A percentile compares a stretch with the other conserved stretches of the same genome.
Evolutionary conservation across 1,140 invertebrate genomes (phyloP).

Genomic region (Epicauta chinensis): DNA sequence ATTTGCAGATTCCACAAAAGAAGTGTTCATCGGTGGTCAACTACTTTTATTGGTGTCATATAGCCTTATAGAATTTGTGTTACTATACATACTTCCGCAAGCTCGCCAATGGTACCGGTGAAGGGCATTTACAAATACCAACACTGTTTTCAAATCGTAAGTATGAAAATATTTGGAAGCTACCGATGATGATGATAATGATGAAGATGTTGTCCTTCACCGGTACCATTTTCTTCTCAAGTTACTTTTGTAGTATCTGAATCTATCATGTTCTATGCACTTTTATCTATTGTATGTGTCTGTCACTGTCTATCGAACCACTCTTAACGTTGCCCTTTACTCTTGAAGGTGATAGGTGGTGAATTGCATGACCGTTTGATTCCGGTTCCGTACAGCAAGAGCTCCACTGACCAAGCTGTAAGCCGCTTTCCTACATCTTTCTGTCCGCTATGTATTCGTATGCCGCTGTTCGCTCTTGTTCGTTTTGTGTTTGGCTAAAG

Average conservation of each 20-base stretch:
- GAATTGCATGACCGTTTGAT: conserved; percentile 99
- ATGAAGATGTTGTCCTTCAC: too few relatives aligned
- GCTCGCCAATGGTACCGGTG: conserved; percentile 10
- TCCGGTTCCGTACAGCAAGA: conserved; percentile 98
- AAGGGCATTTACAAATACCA: conserved; percentile 1
- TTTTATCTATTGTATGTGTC: conserved; percentile 41
- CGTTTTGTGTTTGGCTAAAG: conserved; percentile 37
- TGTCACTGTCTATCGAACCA: conserved; percentile 42
- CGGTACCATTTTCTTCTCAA: conserved; percentile 25
- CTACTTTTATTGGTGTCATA: too few relatives aligned
- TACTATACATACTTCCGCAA: conserved; percentile 6
- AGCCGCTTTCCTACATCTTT: conserved; percentile 59
- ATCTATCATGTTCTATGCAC: conserved; percentile 40
- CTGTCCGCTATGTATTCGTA: conserved; percentile 43
- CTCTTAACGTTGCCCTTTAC: conserved; percentile 48
- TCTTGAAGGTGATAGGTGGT: conserved; percentile 97
- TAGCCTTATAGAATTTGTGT: too few relatives aligned
- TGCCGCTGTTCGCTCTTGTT: conserved; percentile 40
- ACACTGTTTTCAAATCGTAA: too few relatives aligned
- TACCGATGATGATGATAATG: not conserved
- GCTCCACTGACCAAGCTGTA: conserved; percentile 99
- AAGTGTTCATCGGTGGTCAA: too few relatives aligned
- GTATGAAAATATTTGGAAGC: not conserved
- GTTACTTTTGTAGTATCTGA: conserved; percentile 41
- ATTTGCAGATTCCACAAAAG: too few relatives aligned